Evolutionary conservation across 2,888 invertebrate genomes (phyloP).

Genomic region (Alloplasta piceator): DNA sequence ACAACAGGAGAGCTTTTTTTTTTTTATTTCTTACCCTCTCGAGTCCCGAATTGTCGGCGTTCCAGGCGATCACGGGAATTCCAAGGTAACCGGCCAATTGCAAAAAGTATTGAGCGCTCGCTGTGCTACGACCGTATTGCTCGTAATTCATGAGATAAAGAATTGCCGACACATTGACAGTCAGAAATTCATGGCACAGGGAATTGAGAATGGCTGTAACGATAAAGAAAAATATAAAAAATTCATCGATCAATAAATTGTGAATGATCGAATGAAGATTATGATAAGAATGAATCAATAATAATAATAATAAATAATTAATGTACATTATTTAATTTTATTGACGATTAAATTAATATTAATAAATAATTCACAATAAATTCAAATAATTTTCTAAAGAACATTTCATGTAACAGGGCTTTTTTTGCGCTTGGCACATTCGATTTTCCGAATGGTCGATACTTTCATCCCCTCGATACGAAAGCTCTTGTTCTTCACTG

Average conservation of each 20-base stretch:
- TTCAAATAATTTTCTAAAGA: too few species aligned
- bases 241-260: neutral
- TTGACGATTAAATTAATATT: too few species aligned
- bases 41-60: constrained; percentile 97
- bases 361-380: too few species aligned
- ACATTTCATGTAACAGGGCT: too few species aligned
- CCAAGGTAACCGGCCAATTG: constrained; percentile 97
- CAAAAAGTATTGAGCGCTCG: constrained; percentile 96
- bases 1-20: constrained; percentile 50
- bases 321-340: too few species aligned
- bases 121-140: constrained; percentile 96
- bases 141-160: constrained; percentile 98
- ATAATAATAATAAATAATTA: neutral
- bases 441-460: too few species aligned
- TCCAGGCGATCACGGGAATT: constrained; percentile 98
- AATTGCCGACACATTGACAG: constrained; percentile 95
- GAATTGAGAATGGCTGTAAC: constrained; percentile 93
- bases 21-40: constrained; percentile 83
- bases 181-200: constrained; percentile 94
- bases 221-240: constrained; percentile 30
- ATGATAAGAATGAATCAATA: neutral
- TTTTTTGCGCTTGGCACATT: too few species aligned
- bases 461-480: too few species aligned
- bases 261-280: neutral
- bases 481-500: too few species aligned